phyloP scores from a whole-genome alignment of 1,140 invertebrate genomes.

The Camponotus floridanus region DNA sequence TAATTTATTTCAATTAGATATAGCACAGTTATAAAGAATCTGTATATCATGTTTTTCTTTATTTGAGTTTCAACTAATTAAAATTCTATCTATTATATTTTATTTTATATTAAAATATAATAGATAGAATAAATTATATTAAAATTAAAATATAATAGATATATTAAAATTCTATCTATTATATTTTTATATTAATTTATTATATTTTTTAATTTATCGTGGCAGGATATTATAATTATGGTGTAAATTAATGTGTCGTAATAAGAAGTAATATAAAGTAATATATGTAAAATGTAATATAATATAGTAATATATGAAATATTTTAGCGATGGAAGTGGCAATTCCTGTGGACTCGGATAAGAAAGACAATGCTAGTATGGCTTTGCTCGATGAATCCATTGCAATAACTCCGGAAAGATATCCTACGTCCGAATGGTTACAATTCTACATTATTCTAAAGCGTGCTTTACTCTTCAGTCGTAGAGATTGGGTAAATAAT shows the following conservation, averaged over 20 bases:
- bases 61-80: neutral
- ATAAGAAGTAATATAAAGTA: neutral
- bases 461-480: constrained; percentile 92
- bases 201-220: neutral
- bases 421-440: constrained; percentile 91
- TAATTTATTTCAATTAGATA: constrained; percentile 11
- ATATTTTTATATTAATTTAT: neutral
- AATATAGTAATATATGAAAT: neutral
- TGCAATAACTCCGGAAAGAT: constrained; percentile 89
- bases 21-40: neutral
- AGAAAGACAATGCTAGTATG: constrained; percentile 89
- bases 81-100: neutral
- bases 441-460: constrained; percentile 94
- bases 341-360: constrained; percentile 88
- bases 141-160: no score
- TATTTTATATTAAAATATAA: no score
- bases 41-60: neutral
- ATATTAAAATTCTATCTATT: no score
- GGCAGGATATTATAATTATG: neutral
- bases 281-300: neutral
- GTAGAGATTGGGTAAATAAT: constrained; percentile 92
- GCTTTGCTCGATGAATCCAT: constrained; percentile 88
- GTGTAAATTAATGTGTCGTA: neutral
- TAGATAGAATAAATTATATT: no score
- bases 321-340: constrained; percentile 84